Evolutionary conservation across 2,113 vertebrate genomes (phyloP).

Genomic region (Condylura cristata): DNA sequence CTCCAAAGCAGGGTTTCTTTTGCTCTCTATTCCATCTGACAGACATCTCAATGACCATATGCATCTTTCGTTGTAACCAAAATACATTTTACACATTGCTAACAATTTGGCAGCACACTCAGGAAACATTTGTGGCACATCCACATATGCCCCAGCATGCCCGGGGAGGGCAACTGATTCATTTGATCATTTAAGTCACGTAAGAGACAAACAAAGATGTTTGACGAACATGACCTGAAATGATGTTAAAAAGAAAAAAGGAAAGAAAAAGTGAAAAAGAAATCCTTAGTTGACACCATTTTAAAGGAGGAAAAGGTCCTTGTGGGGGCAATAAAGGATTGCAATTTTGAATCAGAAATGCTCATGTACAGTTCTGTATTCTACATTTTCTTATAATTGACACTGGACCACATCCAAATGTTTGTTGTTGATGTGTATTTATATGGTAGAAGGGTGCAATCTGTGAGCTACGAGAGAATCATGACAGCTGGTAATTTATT

Average conservation of each 20-base stretch:
- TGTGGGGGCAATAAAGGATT: neutral
- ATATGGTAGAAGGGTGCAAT: conserved; percentile 68
- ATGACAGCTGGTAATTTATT: conserved; percentile 75
- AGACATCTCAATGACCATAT: conserved; percentile 75
- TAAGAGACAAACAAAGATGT: conserved; percentile 53
- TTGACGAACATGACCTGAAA: conserved; percentile 41
- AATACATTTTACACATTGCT: conserved; percentile 79
- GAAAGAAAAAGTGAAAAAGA: neutral
- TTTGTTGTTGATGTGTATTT: conserved; percentile 75
- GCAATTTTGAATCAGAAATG: neutral
- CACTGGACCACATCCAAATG: conserved; percentile 69
- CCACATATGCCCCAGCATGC: conserved; percentile 58
- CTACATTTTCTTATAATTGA: conserved; percentile 68
- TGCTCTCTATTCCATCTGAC: conserved; percentile 49
- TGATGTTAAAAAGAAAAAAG: neutral
- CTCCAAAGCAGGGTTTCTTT: neutral
- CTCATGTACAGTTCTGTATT: neutral
- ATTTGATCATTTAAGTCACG: conserved; percentile 63
- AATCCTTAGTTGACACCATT: neutral
- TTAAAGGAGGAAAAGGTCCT: conserved; percentile 14
- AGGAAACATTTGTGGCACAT: conserved; percentile 69
- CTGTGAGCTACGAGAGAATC: conserved; percentile 70
- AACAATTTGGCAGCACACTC: conserved; percentile 69
- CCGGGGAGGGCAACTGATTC: conserved; percentile 66
- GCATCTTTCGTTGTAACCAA: conserved; percentile 70